Evolutionary conservation across 2,113 vertebrate species (phyloP), one percentile per base, ranked within the genome.

Genomic region (Hemiscyllium ocellatum): DNA sequence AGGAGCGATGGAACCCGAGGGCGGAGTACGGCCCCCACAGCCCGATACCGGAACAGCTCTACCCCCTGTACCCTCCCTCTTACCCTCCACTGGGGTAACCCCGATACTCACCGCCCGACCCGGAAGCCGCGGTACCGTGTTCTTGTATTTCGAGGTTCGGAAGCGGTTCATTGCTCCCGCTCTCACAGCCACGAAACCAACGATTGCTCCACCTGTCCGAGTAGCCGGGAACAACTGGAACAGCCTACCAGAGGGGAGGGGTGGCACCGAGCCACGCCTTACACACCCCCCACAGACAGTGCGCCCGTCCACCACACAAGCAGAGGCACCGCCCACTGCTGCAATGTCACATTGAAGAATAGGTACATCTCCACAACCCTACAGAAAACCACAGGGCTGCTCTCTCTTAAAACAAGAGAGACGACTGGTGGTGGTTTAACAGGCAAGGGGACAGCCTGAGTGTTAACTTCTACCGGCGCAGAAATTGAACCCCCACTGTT

Each of bases 81-180:
- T 61, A 61, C 10, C 56, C 56, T 61, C 56, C 12, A 61, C 12
- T 2, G 56, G 5, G 56, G 33, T 72, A 26, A 5, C 56, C 24
- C 50, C 22, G 61, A 12, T 13, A 98, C 98, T 98, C 96, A 98
- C 98, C 96, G 98, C 98, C 96, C 98, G 98, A 96, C 98, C 98
- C 96, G 98, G 96, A 95, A 97, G 97, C 97, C 98, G 98, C 95
- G 98, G 98, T 96, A 98, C 98, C 95, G 97, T 98, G 97, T 99
- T 98, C 97, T 99, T 99, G 97, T 98, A 99, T 97, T 99, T 99
- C 96, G 98, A 99, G 52, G 97, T 98, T 97, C 97, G 99, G 97
- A 99, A 99, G 89, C 99, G 99, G 96, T 98, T 99, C 99, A 99
- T 99, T 91, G 97, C 95, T 33, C 52, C 61, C 26, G 47, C 20